Conservation (phyloP, 2,797 vertebrate species). For the Centropyge bicolor region DNA sequence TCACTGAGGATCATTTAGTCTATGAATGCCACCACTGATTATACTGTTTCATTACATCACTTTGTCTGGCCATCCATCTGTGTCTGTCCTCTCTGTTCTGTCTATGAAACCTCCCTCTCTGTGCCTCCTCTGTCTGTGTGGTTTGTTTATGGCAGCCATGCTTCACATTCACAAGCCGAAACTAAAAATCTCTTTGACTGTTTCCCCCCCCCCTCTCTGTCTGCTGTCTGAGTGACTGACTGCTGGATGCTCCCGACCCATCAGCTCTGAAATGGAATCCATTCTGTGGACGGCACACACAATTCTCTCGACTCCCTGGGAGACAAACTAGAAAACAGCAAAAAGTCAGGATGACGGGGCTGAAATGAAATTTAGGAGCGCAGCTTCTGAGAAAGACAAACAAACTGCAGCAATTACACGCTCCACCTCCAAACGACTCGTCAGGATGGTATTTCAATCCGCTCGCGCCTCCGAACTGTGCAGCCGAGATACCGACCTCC, state of each 20-base stretch:
- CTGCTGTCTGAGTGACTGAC: slow-evolving; percentile 18
- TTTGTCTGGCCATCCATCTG: neutral
- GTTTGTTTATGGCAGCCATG: neutral
- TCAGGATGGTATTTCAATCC: slow-evolving; percentile 21
- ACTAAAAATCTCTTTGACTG: slow-evolving; percentile 7
- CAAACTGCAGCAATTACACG: slow-evolving; percentile 40
- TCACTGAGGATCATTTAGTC: neutral
- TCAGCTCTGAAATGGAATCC: slow-evolving; percentile 22
- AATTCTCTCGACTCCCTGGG: neutral
- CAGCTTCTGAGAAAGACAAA: slow-evolving; percentile 32
- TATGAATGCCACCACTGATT: slow-evolving; percentile 9
- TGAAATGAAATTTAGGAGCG: slow-evolving; percentile 33
- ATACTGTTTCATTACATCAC: neutral
- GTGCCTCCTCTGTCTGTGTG: neutral
- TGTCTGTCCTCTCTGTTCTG: neutral
- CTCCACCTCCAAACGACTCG: slow-evolving; percentile 33
- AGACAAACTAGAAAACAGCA: slow-evolving; percentile 15
- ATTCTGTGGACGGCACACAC: neutral
- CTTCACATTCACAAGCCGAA: neutral
- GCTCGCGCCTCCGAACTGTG: slow-evolving; percentile 6
- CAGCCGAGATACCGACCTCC: neutral
- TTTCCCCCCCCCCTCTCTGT: neutral
- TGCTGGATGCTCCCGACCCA: neutral
- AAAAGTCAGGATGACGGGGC: slow-evolving; percentile 12
- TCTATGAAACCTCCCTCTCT: neutral